Conservation (phyloP, 1,140 invertebrate species). For the Zaprionus taronus region DNA sequence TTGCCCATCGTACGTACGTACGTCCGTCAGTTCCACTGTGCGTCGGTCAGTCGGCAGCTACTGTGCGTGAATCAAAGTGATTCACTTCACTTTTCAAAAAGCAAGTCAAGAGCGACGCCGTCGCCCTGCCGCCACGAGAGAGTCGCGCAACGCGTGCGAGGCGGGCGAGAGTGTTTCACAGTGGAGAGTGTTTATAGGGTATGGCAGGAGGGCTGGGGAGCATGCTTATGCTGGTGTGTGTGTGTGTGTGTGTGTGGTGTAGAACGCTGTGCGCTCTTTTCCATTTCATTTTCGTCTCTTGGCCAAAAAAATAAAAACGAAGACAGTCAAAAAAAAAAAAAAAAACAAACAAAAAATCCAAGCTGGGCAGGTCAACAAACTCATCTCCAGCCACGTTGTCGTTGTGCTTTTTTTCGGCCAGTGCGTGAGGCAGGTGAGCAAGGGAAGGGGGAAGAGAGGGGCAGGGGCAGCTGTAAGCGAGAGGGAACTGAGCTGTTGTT, state of each 20-base stretch:
- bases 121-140: slow-evolving; percentile 9
- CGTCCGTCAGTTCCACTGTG: not conserved
- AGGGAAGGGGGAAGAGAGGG: not conserved
- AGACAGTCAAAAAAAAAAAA: slow-evolving; percentile 13
- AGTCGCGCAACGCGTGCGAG: slow-evolving; percentile 47
- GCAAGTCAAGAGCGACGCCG: slow-evolving; percentile 54
- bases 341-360: slow-evolving; percentile 42
- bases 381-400: slow-evolving; percentile 63
- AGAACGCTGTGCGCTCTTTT: slow-evolving; percentile 66
- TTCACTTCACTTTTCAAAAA: slow-evolving; percentile 77
- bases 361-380: slow-evolving; percentile 70
- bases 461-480: slow-evolving; percentile 45
- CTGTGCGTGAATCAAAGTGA: slow-evolving; percentile 69
- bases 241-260: not conserved
- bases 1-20: slow-evolving; percentile 47
- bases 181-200: not conserved
- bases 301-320: slow-evolving; percentile 51
- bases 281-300: slow-evolving; percentile 76
- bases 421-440: slow-evolving; percentile 20
- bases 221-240: no score
- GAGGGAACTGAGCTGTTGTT: slow-evolving; percentile 47
- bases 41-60: slow-evolving; percentile 43
- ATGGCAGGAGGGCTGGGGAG: not conserved
- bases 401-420: slow-evolving; percentile 53
- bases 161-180: slow-evolving; percentile 67